These are phyloP conservation scores for Phyllostomus hastatus DNA, from an alignment of 2,113 vertebrate genomes.

Conservation along the genomic window DNA sequence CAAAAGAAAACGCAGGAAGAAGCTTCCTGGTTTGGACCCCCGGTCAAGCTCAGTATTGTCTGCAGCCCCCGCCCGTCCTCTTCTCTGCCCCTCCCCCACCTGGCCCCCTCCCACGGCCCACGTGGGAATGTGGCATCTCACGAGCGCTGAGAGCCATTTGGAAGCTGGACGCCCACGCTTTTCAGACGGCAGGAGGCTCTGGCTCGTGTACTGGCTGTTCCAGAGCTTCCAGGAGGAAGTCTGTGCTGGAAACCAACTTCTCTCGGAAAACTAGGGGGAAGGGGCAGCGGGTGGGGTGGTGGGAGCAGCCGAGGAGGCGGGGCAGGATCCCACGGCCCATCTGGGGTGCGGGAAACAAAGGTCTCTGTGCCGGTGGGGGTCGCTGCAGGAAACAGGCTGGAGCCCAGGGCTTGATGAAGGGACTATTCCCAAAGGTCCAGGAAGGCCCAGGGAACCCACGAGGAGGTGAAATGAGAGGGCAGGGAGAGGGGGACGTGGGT, in stretches of 20 bases:
- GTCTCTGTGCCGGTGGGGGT: neutral
- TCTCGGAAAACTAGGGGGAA: neutral
- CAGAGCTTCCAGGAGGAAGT: conserved; percentile 17
- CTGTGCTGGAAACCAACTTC: neutral
- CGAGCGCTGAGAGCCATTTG: conserved; percentile 11
- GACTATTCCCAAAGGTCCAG: neutral
- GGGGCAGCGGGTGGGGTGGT: rapidly evolving
- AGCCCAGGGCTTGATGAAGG: neutral
- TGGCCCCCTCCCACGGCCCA: neutral
- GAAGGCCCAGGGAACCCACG: neutral
- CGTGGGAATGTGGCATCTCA: neutral
- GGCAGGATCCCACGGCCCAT: neutral
- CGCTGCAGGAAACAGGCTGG: neutral
- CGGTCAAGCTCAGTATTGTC: neutral
- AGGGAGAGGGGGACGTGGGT: neutral
- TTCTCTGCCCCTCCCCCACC: neutral
- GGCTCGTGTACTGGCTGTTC: conserved; percentile 1
- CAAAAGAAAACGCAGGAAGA: neutral
- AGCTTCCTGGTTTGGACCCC: neutral
- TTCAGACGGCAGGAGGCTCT: conserved; percentile 9
- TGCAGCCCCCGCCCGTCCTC: too few relatives aligned
- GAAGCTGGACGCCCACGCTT: conserved; percentile 24
- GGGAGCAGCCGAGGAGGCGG: neutral
- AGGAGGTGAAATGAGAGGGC: neutral
- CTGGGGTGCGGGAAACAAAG: neutral